Percentiles rank a stretch among this genome's conserved stretches.
These are phyloP conservation scores for Chrysemys picta DNA, from an alignment of 2,113 vertebrate genomes.

Conservation along the genomic window DNA sequence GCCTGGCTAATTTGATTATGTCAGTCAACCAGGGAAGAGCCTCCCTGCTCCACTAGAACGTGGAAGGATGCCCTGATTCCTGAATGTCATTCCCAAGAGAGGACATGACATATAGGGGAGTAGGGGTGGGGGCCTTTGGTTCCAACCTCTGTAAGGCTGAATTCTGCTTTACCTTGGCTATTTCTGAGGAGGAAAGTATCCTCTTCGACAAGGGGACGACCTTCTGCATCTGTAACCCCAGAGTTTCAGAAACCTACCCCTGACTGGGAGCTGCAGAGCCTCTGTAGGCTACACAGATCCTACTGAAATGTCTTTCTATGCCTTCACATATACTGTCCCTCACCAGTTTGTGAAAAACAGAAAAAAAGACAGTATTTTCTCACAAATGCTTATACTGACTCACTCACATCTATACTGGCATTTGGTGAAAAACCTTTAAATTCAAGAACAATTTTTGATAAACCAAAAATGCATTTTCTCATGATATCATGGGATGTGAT, in stretches of 20 bases:
- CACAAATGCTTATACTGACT: background rate
- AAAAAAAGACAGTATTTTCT: background rate
- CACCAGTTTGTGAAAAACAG: background rate
- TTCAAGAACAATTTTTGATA: background rate
- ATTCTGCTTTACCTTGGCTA: background rate
- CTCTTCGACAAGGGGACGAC: background rate
- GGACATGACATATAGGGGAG: background rate
- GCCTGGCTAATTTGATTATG: background rate
- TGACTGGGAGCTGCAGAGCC: background rate
- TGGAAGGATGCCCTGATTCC: background rate
- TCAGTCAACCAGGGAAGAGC: background rate
- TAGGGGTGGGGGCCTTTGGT: accelerated
- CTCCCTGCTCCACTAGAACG: background rate
- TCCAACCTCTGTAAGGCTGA: background rate
- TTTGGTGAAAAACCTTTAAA: background rate
- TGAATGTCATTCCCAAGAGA: background rate
- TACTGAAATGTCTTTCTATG: conserved; percentile 7
- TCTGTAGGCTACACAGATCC: background rate
- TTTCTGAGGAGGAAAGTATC: background rate
- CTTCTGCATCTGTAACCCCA: background rate
- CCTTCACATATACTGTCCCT: background rate
- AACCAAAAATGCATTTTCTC: background rate
- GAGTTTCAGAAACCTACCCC: background rate
- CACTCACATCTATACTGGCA: background rate
- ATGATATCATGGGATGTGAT: background rate